Percentiles rank a stretch among this genome's conserved stretches.
Conservation (phyloP, 2,888 invertebrate genomes). For the Leptopilina myrica region DNA sequence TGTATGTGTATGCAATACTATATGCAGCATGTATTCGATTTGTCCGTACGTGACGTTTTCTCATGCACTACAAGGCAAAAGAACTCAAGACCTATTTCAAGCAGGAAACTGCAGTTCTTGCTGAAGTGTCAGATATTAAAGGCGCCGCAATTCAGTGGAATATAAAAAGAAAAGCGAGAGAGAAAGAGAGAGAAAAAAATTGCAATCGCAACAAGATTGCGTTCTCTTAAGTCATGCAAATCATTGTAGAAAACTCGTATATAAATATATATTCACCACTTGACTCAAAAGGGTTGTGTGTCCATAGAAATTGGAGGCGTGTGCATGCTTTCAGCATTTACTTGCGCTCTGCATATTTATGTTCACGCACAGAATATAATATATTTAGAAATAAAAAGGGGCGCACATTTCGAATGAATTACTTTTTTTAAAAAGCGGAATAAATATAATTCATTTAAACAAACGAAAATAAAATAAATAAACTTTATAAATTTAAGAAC, state of each 20-base stretch:
- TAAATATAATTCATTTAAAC: neutral
- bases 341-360: slow-evolving; percentile 54
- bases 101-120: slow-evolving; percentile 11
- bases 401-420: neutral
- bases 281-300: slow-evolving; percentile 8
- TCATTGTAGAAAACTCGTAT: neutral
- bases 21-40: slow-evolving; percentile 27
- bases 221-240: slow-evolving; percentile 28
- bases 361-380: slow-evolving; percentile 46
- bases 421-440: neutral
- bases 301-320: slow-evolving; percentile 20
- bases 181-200: slow-evolving; percentile 12
- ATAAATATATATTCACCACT: neutral
- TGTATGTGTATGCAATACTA: neutral
- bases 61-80: slow-evolving; percentile 9
- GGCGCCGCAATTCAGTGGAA: neutral
- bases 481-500: too few relatives aligned
- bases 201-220: slow-evolving; percentile 16
- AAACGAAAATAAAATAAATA: too few relatives aligned
- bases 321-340: slow-evolving; percentile 44
- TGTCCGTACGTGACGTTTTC: slow-evolving; percentile 38
- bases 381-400: slow-evolving; percentile 25
- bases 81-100: slow-evolving; percentile 36
- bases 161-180: neutral
- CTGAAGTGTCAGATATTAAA: slow-evolving; percentile 38